These are phyloP conservation scores for Agrotis clavis DNA, from an alignment of 2,888 invertebrate species.

Conservation along the genomic window DNA sequence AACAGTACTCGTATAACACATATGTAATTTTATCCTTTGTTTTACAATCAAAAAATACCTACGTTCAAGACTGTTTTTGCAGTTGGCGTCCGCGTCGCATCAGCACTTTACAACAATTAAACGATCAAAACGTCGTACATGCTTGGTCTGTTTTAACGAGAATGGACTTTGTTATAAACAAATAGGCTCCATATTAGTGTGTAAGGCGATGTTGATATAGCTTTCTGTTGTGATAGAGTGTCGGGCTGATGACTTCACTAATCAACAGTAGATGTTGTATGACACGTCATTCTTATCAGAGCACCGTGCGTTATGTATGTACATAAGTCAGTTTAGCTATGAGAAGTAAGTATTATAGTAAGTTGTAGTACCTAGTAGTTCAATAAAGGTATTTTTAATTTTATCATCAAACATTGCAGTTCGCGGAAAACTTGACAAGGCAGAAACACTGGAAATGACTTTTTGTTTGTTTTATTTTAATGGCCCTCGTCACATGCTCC, in stretches of 20 bases:
- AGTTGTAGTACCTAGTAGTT: not conserved
- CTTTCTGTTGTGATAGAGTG: constrained; percentile 32
- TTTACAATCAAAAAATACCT: constrained; percentile 58
- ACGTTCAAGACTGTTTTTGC: constrained; percentile 72
- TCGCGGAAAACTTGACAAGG: not conserved
- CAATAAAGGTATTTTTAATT: too few relatives aligned
- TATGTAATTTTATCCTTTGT: constrained; percentile 53
- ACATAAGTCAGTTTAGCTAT: constrained; percentile 48
- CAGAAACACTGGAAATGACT: constrained; percentile 6
- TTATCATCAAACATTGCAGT: not conserved
- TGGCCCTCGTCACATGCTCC: constrained; percentile 3
- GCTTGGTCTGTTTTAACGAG: constrained; percentile 4
- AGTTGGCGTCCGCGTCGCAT: constrained; percentile 69
- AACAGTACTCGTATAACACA: constrained; percentile 14
- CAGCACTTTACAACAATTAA: constrained; percentile 56
- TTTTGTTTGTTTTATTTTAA: constrained; percentile 27
- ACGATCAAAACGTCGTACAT: constrained; percentile 32
- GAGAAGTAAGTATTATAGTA: constrained; percentile 28
- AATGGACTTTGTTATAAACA: constrained; percentile 24
- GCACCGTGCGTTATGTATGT: constrained; percentile 65
- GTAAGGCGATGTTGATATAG: constrained; percentile 18
- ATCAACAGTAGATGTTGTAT: constrained; percentile 64
- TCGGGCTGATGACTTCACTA: constrained; percentile 75
- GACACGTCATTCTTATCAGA: constrained; percentile 67
- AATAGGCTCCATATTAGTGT: constrained; percentile 39